A percentile compares a stretch with the other conserved stretches of the same genome.
Evolutionary conservation across 2,797 vertebrate species (phyloP).

Genomic region (Orestias chungarensis): DNA sequence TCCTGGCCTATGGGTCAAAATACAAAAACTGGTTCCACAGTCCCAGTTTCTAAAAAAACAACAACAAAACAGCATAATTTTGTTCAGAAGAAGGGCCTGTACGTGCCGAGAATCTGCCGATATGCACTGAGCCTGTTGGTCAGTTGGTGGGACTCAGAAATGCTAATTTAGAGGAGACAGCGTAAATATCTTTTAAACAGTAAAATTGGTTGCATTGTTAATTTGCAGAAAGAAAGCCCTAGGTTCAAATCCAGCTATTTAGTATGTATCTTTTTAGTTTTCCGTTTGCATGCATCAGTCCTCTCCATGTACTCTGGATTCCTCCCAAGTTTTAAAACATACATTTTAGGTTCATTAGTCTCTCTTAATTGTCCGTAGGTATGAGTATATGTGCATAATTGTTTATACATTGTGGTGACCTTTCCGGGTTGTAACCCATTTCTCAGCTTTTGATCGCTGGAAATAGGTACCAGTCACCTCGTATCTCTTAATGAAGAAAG

Average conservation of each 20-base stretch:
- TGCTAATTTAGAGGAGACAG: neutral
- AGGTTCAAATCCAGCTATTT: neutral
- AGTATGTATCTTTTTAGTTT: neutral
- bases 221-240: neutral
- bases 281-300: neutral
- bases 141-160: slow-evolving; percentile 14
- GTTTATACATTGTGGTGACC: neutral
- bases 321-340: neutral
- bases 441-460: neutral
- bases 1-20: slow-evolving; percentile 20
- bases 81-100: slow-evolving; percentile 13
- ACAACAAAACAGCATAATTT: slow-evolving; percentile 8
- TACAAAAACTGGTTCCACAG: slow-evolving; percentile 18
- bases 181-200: neutral
- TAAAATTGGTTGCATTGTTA: neutral
- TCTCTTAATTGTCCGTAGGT: neutral
- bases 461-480: neutral
- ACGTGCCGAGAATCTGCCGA: slow-evolving; percentile 7
- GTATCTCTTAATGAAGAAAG: neutral
- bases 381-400: neutral
- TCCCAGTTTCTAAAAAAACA: slow-evolving; percentile 29
- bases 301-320: neutral
- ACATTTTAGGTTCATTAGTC: neutral
- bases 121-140: slow-evolving; percentile 18
- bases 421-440: neutral